Base-by-base conservation (phyloP, 2,888 invertebrate genomes). In the Meiosimyza platycephala region DNA sequence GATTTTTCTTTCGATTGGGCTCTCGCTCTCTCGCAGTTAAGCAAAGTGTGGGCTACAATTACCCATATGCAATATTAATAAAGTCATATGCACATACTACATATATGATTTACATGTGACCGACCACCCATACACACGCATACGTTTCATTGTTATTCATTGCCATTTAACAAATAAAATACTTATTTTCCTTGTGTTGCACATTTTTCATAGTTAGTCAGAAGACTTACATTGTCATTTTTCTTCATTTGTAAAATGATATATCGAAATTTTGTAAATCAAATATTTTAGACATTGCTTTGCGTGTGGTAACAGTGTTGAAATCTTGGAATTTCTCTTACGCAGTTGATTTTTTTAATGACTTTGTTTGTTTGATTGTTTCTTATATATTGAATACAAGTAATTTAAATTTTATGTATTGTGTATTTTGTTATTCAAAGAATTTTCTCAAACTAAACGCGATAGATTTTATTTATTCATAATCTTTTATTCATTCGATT, bases 121-220 rank as follows among this genome's bases (percentile, higher is more conserved):
- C 22, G 22, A 4, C 50, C 28, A 28, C 13, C 64, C 64, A 64
- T 7, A 22, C 28, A 51, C 18, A 51, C 22, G 64, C 64, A 64
- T 64, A 33, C 66, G 18, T 63, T 59, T 69, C 54, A 59, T 73
- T 74, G 59, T 64, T 74, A 73, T 76, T 75, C 68, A 72, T 72
- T 28, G 69, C 57, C 40, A 63, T 74, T 73, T 62, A 48, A 63
- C 65, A 75, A 71, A 75, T 74, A 74, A 75, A 76, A 77, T 72
- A 76, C 75, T 73, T 18, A 40, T n/a, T 62, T 76, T 60, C 54
- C 22, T 72, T 60, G 57, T 59, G 54, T 18, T 51, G 54, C 63
- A 52, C 69, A 73, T 74, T 72, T 69, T 74, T 75, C 74, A 72
- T 75, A 59, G 74, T 75, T 73, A 74, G 57, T 22, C 33, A 50